These are phyloP conservation scores for Sapayoa aenigma DNA, from an alignment of 2,113 vertebrate genomes.

Conservation along the genomic window DNA sequence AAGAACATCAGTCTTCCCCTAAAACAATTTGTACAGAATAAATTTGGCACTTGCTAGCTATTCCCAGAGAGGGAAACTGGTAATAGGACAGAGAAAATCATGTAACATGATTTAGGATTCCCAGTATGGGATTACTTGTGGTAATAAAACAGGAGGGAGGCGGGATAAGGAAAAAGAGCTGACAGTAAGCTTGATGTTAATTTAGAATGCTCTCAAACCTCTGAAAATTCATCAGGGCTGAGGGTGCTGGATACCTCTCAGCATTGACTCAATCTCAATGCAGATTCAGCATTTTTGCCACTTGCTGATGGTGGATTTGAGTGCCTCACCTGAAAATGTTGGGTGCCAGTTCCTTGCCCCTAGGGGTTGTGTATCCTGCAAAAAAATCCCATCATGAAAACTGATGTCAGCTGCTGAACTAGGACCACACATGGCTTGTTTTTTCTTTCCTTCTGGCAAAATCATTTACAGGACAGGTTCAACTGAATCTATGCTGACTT, in stretches of 20 bases:
- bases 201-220: background rate
- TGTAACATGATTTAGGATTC: conserved; percentile 38
- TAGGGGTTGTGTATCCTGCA: background rate
- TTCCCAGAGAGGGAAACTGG: conserved; percentile 53
- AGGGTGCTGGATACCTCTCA: background rate
- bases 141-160: conserved; percentile 54
- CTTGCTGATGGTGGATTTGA: fast-evolving
- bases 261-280: background rate
- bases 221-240: background rate
- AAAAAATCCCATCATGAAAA: background rate
- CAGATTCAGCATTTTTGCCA: background rate
- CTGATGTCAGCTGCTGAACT: background rate
- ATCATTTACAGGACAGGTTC: background rate
- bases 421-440: background rate
- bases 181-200: conserved; percentile 1
- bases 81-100: conserved; percentile 46
- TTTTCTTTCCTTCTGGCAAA: conserved; percentile 19
- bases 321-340: background rate
- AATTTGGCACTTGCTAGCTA: conserved; percentile 60
- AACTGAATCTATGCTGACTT: background rate
- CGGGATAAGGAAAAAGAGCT: background rate
- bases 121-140: conserved; percentile 52
- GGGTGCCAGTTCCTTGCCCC: background rate
- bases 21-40: conserved; percentile 75
- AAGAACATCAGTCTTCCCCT: conserved; percentile 73